Evolutionary conservation across 2,113 vertebrate genomes (phyloP).

Genomic region (Melanotaenia duboulayi): DNA sequence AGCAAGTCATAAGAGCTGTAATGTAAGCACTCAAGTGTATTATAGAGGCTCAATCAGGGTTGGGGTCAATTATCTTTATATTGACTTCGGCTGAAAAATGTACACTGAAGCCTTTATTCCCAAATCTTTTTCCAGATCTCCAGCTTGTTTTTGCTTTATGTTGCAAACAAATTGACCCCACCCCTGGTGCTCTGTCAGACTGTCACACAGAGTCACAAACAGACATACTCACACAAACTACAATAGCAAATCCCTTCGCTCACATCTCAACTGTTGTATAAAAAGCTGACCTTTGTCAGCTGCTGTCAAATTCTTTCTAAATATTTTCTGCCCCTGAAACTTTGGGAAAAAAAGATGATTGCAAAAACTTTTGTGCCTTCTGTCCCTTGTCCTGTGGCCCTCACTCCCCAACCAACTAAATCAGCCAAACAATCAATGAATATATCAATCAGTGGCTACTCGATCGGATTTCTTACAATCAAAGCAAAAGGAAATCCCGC

Average conservation of each 20-base stretch:
- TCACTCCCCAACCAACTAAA: slow-evolving; percentile 22
- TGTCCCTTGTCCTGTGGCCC: slow-evolving; percentile 57
- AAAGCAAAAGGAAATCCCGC: slow-evolving; percentile 55
- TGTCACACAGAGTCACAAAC: slow-evolving; percentile 60
- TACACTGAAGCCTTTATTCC: slow-evolving; percentile 25
- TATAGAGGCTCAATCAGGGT: slow-evolving; percentile 49
- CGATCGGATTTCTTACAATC: slow-evolving; percentile 79
- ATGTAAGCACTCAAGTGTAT: slow-evolving; percentile 59
- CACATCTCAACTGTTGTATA: slow-evolving; percentile 36
- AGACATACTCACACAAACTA: slow-evolving; percentile 52
- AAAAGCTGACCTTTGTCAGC: slow-evolving; percentile 51
- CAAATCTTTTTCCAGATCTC: slow-evolving; percentile 15
- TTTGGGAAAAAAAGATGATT: slow-evolving; percentile 46
- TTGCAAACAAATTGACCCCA: slow-evolving; percentile 42
- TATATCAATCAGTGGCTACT: slow-evolving; percentile 64
- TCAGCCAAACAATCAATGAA: slow-evolving; percentile 65
- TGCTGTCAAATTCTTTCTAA: slow-evolving; percentile 63
- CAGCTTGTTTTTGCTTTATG: slow-evolving; percentile 8
- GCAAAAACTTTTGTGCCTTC: slow-evolving; percentile 82
- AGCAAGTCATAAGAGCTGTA: slow-evolving; percentile 67
- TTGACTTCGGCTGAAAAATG: slow-evolving; percentile 19
- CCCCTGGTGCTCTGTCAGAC: slow-evolving; percentile 47
- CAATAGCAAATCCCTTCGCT: slow-evolving; percentile 53
- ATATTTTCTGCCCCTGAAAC: slow-evolving; percentile 31
- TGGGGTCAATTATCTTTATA: slow-evolving; percentile 46